These are phyloP conservation scores for Pachyrhynchus sulphureomaculatus DNA, from an alignment of 1,140 invertebrate genomes.

Conservation along the genomic window DNA sequence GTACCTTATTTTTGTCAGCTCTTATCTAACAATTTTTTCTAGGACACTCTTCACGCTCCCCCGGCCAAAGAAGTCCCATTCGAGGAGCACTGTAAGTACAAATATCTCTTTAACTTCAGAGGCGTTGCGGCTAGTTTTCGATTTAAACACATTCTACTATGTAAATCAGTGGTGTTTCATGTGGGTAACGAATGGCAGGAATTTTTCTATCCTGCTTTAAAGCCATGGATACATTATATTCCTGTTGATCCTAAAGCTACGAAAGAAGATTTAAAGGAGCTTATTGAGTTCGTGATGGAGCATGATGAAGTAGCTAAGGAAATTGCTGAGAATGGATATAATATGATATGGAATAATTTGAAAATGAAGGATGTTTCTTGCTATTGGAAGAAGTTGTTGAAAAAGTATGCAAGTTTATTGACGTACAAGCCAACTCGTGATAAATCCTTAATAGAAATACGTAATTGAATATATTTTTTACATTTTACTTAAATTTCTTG, in stretches of 20 bases:
- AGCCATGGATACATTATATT: conserved; percentile 96
- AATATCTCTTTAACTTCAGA: conserved; percentile 94
- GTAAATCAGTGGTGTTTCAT: conserved; percentile 93
- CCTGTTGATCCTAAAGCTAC: conserved; percentile 75
- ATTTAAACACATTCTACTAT: conserved; percentile 95
- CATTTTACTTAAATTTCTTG: too few relatives aligned
- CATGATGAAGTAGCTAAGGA: conserved; percentile 74
- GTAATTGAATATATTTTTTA: too few relatives aligned
- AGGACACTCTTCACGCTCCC: conserved; percentile 82
- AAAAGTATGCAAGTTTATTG: conserved; percentile 74
- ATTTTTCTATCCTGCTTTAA: conserved; percentile 90
- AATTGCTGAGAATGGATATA: conserved; percentile 80
- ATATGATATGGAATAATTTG: conserved; percentile 84
- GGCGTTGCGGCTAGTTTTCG: conserved; percentile 96
- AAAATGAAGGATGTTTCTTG: conserved; percentile 79
- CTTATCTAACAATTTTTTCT: conserved; percentile 41
- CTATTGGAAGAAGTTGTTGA: conserved; percentile 85
- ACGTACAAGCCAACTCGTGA: conserved; percentile 67
- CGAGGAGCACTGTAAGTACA: conserved; percentile 91
- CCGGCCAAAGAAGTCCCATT: conserved; percentile 87
- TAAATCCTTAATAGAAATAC: conserved; percentile 57
- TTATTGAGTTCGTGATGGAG: conserved; percentile 76
- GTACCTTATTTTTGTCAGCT: too few relatives aligned
- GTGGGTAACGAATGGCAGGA: conserved; percentile 94
- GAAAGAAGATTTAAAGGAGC: conserved; percentile 65